Percentiles rank a stretch among this genome's conserved stretches.
These are phyloP conservation scores for Okamejei kenojei DNA, from an alignment of 2,797 vertebrate species.

Conservation along the genomic window DNA sequence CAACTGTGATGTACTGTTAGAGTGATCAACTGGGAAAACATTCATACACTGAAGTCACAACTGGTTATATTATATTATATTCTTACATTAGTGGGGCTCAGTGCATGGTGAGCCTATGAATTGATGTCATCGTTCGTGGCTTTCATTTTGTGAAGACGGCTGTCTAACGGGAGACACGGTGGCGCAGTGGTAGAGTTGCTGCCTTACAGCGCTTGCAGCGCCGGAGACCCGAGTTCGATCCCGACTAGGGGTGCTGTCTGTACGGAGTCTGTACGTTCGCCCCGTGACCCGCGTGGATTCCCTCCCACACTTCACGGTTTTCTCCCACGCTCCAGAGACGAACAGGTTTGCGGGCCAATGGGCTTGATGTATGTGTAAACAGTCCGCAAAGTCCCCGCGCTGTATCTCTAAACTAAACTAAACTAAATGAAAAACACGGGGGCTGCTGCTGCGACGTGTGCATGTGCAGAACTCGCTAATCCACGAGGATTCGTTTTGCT, in stretches of 20 bases:
- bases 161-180: not conserved
- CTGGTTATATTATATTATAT: not conserved
- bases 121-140: not conserved
- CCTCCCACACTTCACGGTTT: too few relatives aligned
- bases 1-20: not conserved
- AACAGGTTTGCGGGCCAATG: too few relatives aligned
- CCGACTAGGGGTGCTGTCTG: too few relatives aligned
- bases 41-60: not conserved
- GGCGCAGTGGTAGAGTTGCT: too few relatives aligned
- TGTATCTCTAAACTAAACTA: too few relatives aligned
- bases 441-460: conserved; percentile 26
- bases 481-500: not conserved
- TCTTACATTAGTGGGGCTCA: not conserved
- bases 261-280: too few relatives aligned
- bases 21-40: not conserved
- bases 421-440: not conserved
- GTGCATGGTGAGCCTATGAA: not conserved
- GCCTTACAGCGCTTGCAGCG: too few relatives aligned
- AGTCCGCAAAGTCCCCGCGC: too few relatives aligned
- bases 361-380: too few relatives aligned
- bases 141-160: conserved; percentile 5
- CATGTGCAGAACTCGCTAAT: not conserved
- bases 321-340: too few relatives aligned
- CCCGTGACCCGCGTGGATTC: too few relatives aligned
- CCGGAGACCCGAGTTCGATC: too few relatives aligned